Percentiles rank a stretch among this genome's conserved stretches.
phyloP scores from a whole-genome alignment of 1,140 invertebrate species.

The Drosophila yakuba region DNA sequence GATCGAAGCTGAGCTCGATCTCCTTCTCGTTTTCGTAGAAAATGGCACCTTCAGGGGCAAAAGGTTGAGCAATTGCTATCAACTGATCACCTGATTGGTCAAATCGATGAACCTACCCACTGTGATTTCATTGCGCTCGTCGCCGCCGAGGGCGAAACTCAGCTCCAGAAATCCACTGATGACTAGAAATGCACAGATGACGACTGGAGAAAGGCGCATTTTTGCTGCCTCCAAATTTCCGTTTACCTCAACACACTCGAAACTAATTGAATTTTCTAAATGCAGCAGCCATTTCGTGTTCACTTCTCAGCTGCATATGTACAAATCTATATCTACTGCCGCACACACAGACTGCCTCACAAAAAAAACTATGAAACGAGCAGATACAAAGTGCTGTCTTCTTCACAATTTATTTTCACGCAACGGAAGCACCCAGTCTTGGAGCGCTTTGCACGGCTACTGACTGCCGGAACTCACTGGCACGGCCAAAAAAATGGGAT shows the following conservation, averaged over 20 bases:
- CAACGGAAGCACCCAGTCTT: conserved; percentile 70
- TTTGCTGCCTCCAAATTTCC: conserved; percentile 34
- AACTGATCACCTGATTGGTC: not conserved
- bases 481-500: conserved; percentile 5
- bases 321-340: conserved; percentile 24
- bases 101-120: conserved; percentile 61
- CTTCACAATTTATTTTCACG: conserved; percentile 37
- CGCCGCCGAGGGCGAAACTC: conserved; percentile 37
- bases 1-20: conserved; percentile 84
- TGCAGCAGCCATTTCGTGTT: conserved; percentile 70
- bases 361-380: conserved; percentile 46
- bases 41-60: conserved; percentile 80
- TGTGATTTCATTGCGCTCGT: conserved; percentile 59
- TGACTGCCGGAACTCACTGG: conserved; percentile 45
- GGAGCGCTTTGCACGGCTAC: conserved; percentile 70
- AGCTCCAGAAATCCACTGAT: conserved; percentile 55
- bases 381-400: conserved; percentile 12
- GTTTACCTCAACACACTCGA: conserved; percentile 38
- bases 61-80: not conserved
- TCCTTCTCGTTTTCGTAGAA: conserved; percentile 84
- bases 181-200: conserved; percentile 61
- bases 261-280: conserved; percentile 76
- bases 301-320: conserved; percentile 50
- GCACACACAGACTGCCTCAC: conserved; percentile 23
- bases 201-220: conserved; percentile 69